A percentile compares a stretch with the other conserved stretches of the same genome.
Evolutionary conservation across 1,140 invertebrate genomes (phyloP).

Genomic region (Scaptomyza montana): DNA sequence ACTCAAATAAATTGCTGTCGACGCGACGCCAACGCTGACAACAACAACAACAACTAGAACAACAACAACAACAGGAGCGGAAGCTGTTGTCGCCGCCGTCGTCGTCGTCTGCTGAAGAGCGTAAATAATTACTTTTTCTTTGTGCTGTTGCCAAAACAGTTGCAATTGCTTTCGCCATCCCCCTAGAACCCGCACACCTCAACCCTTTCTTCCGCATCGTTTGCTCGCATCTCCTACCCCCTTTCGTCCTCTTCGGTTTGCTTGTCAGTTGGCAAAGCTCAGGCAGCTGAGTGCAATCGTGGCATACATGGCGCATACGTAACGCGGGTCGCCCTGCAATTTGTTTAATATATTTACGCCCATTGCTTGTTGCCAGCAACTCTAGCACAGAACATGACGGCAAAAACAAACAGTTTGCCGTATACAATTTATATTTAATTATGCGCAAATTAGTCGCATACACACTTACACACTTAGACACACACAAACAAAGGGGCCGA

Average conservation of each 20-base stretch:
- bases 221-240: not conserved
- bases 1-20: slow-evolving; percentile 81
- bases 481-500: slow-evolving; percentile 8
- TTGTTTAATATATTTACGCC: slow-evolving; percentile 82
- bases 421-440: slow-evolving; percentile 82
- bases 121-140: slow-evolving; percentile 83
- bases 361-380: slow-evolving; percentile 67
- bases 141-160: slow-evolving; percentile 77
- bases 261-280: slow-evolving; percentile 62
- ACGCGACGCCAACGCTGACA: slow-evolving; percentile 69
- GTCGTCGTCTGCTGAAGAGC: slow-evolving; percentile 72
- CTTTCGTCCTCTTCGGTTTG: slow-evolving; percentile 10
- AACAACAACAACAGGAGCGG: slow-evolving; percentile 57
- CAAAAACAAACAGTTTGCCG: slow-evolving; percentile 69
- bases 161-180: slow-evolving; percentile 59
- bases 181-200: slow-evolving; percentile 3
- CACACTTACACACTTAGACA: slow-evolving; percentile 4
- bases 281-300: slow-evolving; percentile 38
- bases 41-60: slow-evolving; percentile 25
- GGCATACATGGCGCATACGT: slow-evolving; percentile 66
- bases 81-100: slow-evolving; percentile 45
- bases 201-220: not conserved
- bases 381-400: slow-evolving; percentile 14
- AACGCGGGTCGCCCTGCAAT: slow-evolving; percentile 60
- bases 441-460: slow-evolving; percentile 75